A percentile compares a stretch with the other conserved stretches of the same genome.
phyloP scores from a whole-genome alignment of 1,140 invertebrate genomes.

The Leptinotarsa lineolata region DNA sequence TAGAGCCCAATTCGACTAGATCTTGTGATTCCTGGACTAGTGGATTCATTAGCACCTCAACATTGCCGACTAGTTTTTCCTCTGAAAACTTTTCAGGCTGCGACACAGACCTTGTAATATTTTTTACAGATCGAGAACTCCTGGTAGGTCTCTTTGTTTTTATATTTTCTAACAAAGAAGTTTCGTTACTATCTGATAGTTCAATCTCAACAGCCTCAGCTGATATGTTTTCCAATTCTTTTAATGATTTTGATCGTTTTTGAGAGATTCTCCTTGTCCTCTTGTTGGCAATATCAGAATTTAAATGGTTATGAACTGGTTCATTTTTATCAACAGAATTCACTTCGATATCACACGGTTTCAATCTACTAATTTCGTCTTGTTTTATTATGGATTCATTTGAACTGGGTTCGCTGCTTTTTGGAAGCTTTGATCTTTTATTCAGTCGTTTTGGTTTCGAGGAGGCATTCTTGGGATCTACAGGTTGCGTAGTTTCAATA shows the following conservation, averaged over 20 bases:
- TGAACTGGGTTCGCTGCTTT: not conserved
- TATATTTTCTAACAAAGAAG: not conserved
- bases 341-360: too few relatives aligned
- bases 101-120: not conserved
- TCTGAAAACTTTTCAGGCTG: too few relatives aligned
- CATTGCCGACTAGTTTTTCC: too few relatives aligned
- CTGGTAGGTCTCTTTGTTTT: not conserved
- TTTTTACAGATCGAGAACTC: not conserved
- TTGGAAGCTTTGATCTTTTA: too few relatives aligned
- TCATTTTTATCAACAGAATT: too few relatives aligned
- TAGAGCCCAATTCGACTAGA: too few relatives aligned
- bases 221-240: not conserved
- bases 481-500: too few relatives aligned
- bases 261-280: not conserved
- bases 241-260: not conserved
- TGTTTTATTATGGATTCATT: conserved; percentile 4
- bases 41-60: too few relatives aligned
- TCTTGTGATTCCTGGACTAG: too few relatives aligned
- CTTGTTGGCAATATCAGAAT: not conserved
- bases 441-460: too few relatives aligned
- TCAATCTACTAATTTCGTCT: not conserved
- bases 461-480: too few relatives aligned
- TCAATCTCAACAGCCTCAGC: too few relatives aligned
- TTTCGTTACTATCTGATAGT: not conserved
- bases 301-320: not conserved